Evolutionary conservation across 2,888 invertebrate species (phyloP).

Genomic region (Sphaerophoria rueppellii): DNA sequence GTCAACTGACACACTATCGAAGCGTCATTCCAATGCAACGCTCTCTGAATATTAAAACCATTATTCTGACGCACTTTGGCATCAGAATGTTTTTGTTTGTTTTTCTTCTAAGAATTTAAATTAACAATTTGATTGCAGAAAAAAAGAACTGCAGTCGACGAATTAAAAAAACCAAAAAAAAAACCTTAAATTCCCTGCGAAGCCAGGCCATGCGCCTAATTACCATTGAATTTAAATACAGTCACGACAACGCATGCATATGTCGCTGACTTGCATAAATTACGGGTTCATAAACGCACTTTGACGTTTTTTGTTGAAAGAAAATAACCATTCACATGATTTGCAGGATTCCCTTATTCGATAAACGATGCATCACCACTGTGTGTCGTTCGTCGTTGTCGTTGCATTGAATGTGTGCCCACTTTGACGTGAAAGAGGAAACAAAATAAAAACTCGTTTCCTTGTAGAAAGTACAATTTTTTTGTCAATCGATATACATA

Average conservation of each 20-base stretch:
- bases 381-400: too few species aligned
- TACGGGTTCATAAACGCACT: constrained; percentile 60
- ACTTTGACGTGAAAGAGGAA: not conserved
- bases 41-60: constrained; percentile 31
- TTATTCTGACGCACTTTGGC: constrained; percentile 34
- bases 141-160: constrained; percentile 35
- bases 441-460: not conserved
- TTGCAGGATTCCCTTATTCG: constrained; percentile 48
- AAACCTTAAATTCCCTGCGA: constrained; percentile 6
- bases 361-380: constrained; percentile 22
- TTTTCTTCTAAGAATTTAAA: constrained; percentile 53
- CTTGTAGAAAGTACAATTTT: not conserved
- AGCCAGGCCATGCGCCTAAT: constrained; percentile 64
- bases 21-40: constrained; percentile 40
- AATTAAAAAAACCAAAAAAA: not conserved
- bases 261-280: constrained; percentile 65
- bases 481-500: not conserved
- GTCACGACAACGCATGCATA: constrained; percentile 65
- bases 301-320: constrained; percentile 40
- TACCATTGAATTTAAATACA: constrained; percentile 74
- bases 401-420: not conserved
- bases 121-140: constrained; percentile 36
- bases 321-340: constrained; percentile 9
- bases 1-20: constrained; percentile 34
- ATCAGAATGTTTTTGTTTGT: constrained; percentile 21